A percentile compares a stretch with the other conserved stretches of the same genome.
phyloP scores from a whole-genome alignment of 2,797 vertebrate genomes.

The Poeciliopsis infans region DNA sequence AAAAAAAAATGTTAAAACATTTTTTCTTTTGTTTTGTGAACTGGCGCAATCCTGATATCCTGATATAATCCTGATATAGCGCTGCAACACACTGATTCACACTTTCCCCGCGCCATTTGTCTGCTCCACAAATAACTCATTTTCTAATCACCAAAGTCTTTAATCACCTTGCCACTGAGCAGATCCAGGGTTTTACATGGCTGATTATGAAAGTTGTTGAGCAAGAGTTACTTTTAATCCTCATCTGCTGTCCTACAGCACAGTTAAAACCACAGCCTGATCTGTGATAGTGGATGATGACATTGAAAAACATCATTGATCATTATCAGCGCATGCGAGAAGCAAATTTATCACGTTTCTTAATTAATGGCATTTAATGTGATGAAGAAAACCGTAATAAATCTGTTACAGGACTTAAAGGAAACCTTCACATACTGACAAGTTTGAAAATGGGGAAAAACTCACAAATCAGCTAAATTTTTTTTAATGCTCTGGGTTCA shows the following conservation, averaged over 20 bases:
- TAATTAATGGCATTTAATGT: neutral
- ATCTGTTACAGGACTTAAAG: neutral
- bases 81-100: slow-evolving; percentile 31
- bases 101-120: slow-evolving; percentile 9
- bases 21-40: slow-evolving; percentile 43
- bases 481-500: neutral
- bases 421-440: neutral
- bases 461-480: neutral
- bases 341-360: neutral
- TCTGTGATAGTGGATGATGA: slow-evolving; percentile 20
- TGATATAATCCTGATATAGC: slow-evolving; percentile 12
- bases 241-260: slow-evolving; percentile 32
- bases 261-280: slow-evolving; percentile 19
- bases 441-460: neutral
- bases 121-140: slow-evolving; percentile 56
- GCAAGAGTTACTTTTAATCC: slow-evolving; percentile 41
- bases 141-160: slow-evolving; percentile 52
- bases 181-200: slow-evolving; percentile 62
- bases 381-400: neutral
- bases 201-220: slow-evolving; percentile 62
- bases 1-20: too few species aligned
- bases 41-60: slow-evolving; percentile 60
- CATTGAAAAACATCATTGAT: slow-evolving; percentile 10
- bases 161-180: slow-evolving; percentile 62
- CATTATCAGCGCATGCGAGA: slow-evolving; percentile 5